phyloP scores from a whole-genome alignment of 2,797 vertebrate genomes.

The Cynodonichthys magdalenae region DNA sequence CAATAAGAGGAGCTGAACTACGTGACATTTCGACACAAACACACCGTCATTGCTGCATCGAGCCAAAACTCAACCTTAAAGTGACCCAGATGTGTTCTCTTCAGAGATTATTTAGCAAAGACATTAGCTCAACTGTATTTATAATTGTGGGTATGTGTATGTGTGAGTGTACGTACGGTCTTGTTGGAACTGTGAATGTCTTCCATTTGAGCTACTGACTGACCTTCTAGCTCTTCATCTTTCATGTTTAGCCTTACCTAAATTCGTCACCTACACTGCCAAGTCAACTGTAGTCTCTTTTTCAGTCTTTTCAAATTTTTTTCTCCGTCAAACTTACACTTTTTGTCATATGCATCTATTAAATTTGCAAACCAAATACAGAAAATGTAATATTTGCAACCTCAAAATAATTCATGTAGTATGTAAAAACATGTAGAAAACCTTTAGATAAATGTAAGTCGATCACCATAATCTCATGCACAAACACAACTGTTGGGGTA shows the following conservation, averaged over 20 bases:
- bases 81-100: constrained; percentile 84
- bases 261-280: constrained; percentile 66
- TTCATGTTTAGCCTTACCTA: constrained; percentile 71
- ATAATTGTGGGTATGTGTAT: constrained; percentile 39
- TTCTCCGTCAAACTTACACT: not conserved
- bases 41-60: constrained; percentile 67
- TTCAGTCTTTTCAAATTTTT: constrained; percentile 1
- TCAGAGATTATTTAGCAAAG: constrained; percentile 81
- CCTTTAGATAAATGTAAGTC: not conserved
- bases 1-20: constrained; percentile 62
- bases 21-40: constrained; percentile 76
- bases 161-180: constrained; percentile 59
- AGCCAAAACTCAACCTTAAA: constrained; percentile 82
- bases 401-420: not conserved
- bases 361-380: too few species aligned
- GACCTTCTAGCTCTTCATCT: constrained; percentile 77
- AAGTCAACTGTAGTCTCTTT: constrained; percentile 47
- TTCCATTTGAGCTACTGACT: constrained; percentile 83
- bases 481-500: constrained; percentile 20
- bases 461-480: constrained; percentile 4
- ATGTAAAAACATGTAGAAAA: not conserved
- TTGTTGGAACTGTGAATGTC: constrained; percentile 82
- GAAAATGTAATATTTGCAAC: not conserved
- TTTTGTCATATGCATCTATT: not conserved
- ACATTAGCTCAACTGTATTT: constrained; percentile 76